These are phyloP conservation scores for Ctenosaura bakeri DNA, from an alignment of 2,797 vertebrate species.

Conservation along the genomic window DNA sequence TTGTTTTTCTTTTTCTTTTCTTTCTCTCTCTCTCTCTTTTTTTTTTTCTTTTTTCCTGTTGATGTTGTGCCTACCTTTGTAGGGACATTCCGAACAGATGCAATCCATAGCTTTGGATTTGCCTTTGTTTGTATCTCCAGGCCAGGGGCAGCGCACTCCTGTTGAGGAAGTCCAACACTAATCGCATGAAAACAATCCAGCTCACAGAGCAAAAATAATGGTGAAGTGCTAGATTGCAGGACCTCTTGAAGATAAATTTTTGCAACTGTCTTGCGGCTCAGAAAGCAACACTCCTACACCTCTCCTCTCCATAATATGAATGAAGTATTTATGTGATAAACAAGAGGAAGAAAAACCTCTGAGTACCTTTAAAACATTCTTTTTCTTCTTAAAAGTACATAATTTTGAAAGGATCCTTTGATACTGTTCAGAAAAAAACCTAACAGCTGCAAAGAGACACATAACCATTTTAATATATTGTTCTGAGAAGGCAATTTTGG, in stretches of 20 bases:
- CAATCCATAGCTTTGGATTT: conserved; percentile 2
- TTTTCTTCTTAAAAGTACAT: conserved; percentile 37
- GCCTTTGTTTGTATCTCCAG: background rate
- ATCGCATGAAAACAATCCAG: background rate
- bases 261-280: background rate
- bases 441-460: conserved; percentile 1
- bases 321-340: background rate
- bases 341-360: conserved; percentile 17
- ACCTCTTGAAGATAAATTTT: background rate
- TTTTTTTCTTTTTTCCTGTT: background rate
- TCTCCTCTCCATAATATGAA: conserved; percentile 8
- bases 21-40: background rate
- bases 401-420: conserved; percentile 33
- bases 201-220: conserved; percentile 15
- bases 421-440: background rate
- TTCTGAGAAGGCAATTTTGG: conserved; percentile 45
- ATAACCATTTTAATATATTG: conserved; percentile 21
- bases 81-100: background rate
- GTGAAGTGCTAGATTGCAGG: background rate
- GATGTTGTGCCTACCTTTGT: background rate
- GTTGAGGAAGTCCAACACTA: background rate
- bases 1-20: background rate
- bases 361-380: conserved; percentile 18
- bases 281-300: background rate
- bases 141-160: background rate